Base-by-base conservation (phyloP, 2,113 vertebrate species). In the Myiozetetes cayanensis region DNA sequence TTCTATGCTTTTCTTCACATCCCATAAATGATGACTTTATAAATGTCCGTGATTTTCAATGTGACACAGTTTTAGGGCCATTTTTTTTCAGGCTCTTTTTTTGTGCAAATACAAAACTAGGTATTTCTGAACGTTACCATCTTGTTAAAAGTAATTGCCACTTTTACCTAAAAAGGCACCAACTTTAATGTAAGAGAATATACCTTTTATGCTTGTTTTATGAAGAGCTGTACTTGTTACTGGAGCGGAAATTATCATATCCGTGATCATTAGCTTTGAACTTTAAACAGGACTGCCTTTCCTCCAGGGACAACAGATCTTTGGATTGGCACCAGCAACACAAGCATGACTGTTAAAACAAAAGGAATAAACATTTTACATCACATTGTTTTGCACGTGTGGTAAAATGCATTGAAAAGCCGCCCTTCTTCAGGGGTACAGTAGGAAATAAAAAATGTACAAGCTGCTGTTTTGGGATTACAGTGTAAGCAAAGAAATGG, bases 141-240 rank as follows among this genome's bases (percentile, higher is more conserved):
- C 70, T 91, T 28, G 39, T 92, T 86, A 74, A 77, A 90, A 85
- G 85, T 70, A 92, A 92, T 44, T 58, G 63, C 72, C 83, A 81
- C 75, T 96, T 95, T 77, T 83, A 94, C 62, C 81, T 90, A 77
- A 87, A 87, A 95, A 96, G 95, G 91, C 95, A 79, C 81, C 86
- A 73, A 83, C 62, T 73, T 96, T 52, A 66, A 87, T 44, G 41
- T 79, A 49, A 44, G 14, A 76, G 78, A 58, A 85, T 95, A 94
- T 44, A 91, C 78, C 80, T 95, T 87, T 77, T 72, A 71, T 53
- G 31, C 58, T 94, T 79, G 67, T 87, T 97, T 98, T 98, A 99
- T 63, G 98, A 98, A 58, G 98, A 98, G 53, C 98, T 98, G 96
- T 99, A 99, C 97, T 99, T 99, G 98, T 99, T 99, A 97, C 98